Evolutionary conservation across 2,888 invertebrate genomes (phyloP).

Genomic region (Polia nebulosa): DNA sequence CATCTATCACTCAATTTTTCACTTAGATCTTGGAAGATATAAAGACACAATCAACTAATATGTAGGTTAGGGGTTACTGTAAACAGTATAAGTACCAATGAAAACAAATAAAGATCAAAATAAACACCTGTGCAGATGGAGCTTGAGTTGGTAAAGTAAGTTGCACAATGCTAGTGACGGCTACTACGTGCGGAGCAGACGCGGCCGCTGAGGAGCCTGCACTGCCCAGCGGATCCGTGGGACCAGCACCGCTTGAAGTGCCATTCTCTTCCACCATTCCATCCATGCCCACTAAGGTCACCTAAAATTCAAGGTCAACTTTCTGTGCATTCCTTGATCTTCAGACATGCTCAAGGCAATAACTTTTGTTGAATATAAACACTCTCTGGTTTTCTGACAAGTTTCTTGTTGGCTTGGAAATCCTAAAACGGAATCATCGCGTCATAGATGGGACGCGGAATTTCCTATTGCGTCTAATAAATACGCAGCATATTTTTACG

Average conservation of each 20-base stretch:
- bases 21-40: conserved; percentile 18
- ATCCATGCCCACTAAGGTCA: conserved; percentile 94
- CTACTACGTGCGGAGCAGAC: conserved; percentile 86
- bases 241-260: conserved; percentile 84
- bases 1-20: conserved; percentile 14
- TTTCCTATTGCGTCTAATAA: conserved; percentile 87
- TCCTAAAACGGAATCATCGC: conserved; percentile 86
- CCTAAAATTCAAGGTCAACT: conserved; percentile 92
- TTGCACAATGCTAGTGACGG: conserved; percentile 96
- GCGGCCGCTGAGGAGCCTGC: conserved; percentile 79
- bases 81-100: conserved; percentile 44
- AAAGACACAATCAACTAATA: conserved; percentile 33
- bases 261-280: conserved; percentile 98
- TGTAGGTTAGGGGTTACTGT: conserved; percentile 39
- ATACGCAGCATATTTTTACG: conserved; percentile 81
- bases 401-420: conserved; percentile 82
- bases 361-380: conserved; percentile 70
- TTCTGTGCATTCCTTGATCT: conserved; percentile 85
- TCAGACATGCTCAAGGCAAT: conserved; percentile 74
- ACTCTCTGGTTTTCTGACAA: conserved; percentile 71
- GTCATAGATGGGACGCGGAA: conserved; percentile 83
- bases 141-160: conserved; percentile 94
- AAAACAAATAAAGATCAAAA: conserved; percentile 68
- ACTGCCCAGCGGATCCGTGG: conserved; percentile 81
- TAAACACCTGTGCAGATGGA: conserved; percentile 92